Conservation (phyloP, 1,140 invertebrate genomes). For the Polypedilum vanderplanki region DNA sequence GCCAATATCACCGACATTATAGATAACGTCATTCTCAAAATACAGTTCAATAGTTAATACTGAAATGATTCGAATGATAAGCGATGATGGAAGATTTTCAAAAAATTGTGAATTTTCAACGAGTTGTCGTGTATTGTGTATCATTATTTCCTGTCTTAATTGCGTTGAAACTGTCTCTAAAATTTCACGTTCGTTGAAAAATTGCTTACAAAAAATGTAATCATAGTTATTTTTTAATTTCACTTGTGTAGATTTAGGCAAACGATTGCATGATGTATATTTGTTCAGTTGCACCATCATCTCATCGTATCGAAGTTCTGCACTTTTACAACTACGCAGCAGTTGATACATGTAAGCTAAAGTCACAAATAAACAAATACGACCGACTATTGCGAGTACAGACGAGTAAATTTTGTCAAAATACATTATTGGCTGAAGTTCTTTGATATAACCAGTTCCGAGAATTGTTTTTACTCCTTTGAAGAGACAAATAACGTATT, state of each 20-base stretch:
- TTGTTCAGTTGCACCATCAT: slow-evolving; percentile 24
- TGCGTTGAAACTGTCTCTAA: background rate
- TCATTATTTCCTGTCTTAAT: background rate
- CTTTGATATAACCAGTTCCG: background rate
- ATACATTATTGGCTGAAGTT: background rate
- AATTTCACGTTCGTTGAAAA: slow-evolving; percentile 6
- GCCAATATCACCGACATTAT: slow-evolving; percentile 45
- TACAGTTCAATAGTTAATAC: background rate
- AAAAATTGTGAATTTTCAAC: slow-evolving; percentile 15
- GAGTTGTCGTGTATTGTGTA: background rate
- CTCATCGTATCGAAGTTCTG: background rate
- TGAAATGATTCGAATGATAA: background rate
- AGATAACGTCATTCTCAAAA: background rate
- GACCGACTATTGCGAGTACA: background rate
- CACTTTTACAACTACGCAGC: background rate
- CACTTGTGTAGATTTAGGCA: background rate
- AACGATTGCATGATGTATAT: background rate
- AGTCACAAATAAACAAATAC: background rate
- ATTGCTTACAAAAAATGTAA: background rate
- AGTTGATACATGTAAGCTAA: background rate
- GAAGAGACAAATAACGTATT: background rate
- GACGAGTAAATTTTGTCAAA: slow-evolving; percentile 22
- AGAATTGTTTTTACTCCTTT: background rate
- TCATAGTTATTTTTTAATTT: slow-evolving; percentile 17
- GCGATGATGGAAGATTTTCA: background rate